These are phyloP conservation scores for Muntiacus muntjak DNA, from an alignment of 2,113 vertebrate species.

Conservation along the genomic window DNA sequence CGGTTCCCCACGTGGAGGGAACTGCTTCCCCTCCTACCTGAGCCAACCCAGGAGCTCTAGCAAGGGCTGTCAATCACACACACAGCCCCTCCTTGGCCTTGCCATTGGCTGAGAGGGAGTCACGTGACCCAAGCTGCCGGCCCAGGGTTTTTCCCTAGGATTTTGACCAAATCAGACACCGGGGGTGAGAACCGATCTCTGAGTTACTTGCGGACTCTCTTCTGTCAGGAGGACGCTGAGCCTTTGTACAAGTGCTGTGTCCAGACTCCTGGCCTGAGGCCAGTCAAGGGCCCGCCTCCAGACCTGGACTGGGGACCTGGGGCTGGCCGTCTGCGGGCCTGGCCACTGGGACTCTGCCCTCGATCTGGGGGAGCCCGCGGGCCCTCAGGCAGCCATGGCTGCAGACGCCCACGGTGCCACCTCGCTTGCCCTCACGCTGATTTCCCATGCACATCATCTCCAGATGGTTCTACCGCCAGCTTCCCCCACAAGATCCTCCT, in stretches of 20 bases:
- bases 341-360: not conserved
- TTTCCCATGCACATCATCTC: rapidly evolving
- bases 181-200: not conserved
- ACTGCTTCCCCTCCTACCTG: not conserved
- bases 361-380: not conserved
- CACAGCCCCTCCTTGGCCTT: not conserved
- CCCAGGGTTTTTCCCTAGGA: not conserved
- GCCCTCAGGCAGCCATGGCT: not conserved
- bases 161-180: not conserved
- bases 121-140: not conserved
- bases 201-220: not conserved
- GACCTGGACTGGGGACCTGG: not conserved
- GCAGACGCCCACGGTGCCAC: rapidly evolving
- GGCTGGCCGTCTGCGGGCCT: not conserved
- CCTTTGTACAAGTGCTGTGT: rapidly evolving
- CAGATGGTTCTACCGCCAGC: not conserved
- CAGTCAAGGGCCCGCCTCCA: not conserved
- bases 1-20: rapidly evolving
- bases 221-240: not conserved
- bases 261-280: not conserved
- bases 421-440: rapidly evolving
- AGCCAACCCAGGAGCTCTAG: not conserved
- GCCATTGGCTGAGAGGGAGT: not conserved
- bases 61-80: not conserved
- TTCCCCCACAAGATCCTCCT: not conserved